Base-by-base conservation (phyloP, 2,888 invertebrate species). In the Ichneumoninae sp. region DNA sequence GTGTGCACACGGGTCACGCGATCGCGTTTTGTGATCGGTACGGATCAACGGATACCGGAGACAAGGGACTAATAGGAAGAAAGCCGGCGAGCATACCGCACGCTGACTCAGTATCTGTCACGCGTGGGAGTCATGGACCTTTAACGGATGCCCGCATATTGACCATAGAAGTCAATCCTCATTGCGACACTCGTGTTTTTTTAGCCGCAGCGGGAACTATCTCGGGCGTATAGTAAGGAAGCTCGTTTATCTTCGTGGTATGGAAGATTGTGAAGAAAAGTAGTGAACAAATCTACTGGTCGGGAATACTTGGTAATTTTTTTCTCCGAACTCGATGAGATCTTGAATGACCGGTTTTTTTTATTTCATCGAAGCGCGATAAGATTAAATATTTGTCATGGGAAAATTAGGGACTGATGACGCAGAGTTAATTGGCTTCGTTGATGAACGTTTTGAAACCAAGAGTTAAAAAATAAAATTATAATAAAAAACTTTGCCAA, bases 11-110 rank as follows among this genome's bases (percentile, higher is more conserved):
- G 54, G 33, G 50, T 65, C 81, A 76, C 81, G 81, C 81, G 76
- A 82, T 82, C 81, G 76, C 81, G 76, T 76, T 69, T 44, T 62
- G 57, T 52, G 50, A 75, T 57, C 74, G 62, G 68, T n/a, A 66
- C 76, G 65, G 65, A 36, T 76, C 54, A n/a, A n/a, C 33, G 54
- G 44, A 57, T 44, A 66, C 52, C 19, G 62, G 16, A 19, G 66
- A 33, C 74, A 74, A 74, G 40, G 40, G 69, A 65, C 22, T 54
- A 71, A 70, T 76, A 70, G 22, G 54, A 82, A 71, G 47, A 76
- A 65, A 65, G 68, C 62, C 3, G 8, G 54, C 65, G 40, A 40
- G 66, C 66, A 66, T 40, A 66, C 69, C 69, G 60, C 80, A 75
- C 74, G 60, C 50, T 71, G 44, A 70, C 60, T 76, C 33, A 22